Conservation (phyloP, 2,888 invertebrate species). For the Polyploca ridens region DNA sequence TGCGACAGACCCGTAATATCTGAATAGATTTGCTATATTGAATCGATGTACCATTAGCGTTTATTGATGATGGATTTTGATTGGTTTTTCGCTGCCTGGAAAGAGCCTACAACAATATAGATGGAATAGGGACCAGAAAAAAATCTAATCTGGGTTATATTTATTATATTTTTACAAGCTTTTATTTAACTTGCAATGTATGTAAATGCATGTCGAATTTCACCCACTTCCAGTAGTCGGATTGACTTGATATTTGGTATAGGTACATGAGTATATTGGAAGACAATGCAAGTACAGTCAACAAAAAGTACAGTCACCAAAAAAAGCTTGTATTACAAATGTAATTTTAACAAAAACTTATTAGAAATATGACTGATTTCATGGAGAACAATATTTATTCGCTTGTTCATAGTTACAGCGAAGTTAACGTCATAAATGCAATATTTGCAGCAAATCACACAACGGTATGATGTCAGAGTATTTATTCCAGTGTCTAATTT, state of each 20-base stretch:
- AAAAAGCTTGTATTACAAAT: too few species aligned
- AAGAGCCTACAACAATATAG: neutral
- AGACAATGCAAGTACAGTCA: too few species aligned
- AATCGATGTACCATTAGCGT: constrained; percentile 8
- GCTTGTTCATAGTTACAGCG: neutral
- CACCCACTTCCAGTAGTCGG: too few species aligned
- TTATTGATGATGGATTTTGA: constrained; percentile 9
- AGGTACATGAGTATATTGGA: too few species aligned
- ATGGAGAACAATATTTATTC: too few species aligned
- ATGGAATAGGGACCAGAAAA: neutral
- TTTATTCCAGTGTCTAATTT: constrained; percentile 42
- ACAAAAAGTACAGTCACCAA: too few species aligned
- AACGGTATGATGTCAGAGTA: constrained; percentile 2
- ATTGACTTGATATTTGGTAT: too few species aligned
- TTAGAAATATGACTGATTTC: too few species aligned
- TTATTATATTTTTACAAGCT: neutral
- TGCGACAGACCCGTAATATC: constrained; percentile 54
- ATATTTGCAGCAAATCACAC: neutral
- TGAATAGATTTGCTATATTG: constrained; percentile 39
- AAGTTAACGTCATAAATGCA: neutral
- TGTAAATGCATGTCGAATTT: too few species aligned
- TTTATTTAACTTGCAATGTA: too few species aligned
- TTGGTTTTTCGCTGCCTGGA: neutral
- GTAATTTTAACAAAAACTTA: too few species aligned
- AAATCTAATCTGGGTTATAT: neutral